Evolutionary conservation across 37 sponge, comb jelly and placozoan species (phyloP), one percentile per base, ranked within the genome.

Genomic region (Chondrosia reniformis): DNA sequence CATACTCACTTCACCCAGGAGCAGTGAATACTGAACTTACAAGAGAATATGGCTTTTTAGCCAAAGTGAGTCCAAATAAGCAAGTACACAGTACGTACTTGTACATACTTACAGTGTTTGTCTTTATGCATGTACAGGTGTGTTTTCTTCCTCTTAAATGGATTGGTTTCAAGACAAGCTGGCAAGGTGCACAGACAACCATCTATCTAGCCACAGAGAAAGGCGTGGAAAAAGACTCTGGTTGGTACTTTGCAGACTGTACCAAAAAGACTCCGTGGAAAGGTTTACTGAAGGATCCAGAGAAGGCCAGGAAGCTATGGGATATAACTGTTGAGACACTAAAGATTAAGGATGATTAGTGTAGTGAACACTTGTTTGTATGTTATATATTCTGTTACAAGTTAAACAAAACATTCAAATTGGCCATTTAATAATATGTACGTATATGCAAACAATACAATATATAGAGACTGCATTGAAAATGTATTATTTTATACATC

Each of bases 141-240:
- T 6, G 30, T 13, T 30, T 59, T 25, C 6, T 30, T 25, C 52
- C 52, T 30, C 17, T 5, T 59, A 59, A 19, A 19, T 69, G 43
- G 43, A 1, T 69, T 2, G 2, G 39, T 36, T 24, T 76, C 22
- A 81, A 85, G 77, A 82, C 86, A 31, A 86, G 89, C 31, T 32
- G 52, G 56, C 84, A 92, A 41, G 92, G 93, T 33, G 89, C 89
- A 34, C 86, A 85, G 78, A 92, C 93, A 22, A 38, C 89, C 34
- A 85, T 92, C 65, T 92, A 85, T 63, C 91, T 90, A 71, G 86
- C 93, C n/a, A 83, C 91, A n/a, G 80, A 77, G 21, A 67, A 88
- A 46, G 81, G 76, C 36, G 31, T 84, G 39, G 71, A 89, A 61
- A 89, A 89, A 33, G 63, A 82, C 3, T 76, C 84, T 46, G 90